phyloP scores from a whole-genome alignment of 2,113 vertebrate genomes.

The Plotosus lineatus region DNA sequence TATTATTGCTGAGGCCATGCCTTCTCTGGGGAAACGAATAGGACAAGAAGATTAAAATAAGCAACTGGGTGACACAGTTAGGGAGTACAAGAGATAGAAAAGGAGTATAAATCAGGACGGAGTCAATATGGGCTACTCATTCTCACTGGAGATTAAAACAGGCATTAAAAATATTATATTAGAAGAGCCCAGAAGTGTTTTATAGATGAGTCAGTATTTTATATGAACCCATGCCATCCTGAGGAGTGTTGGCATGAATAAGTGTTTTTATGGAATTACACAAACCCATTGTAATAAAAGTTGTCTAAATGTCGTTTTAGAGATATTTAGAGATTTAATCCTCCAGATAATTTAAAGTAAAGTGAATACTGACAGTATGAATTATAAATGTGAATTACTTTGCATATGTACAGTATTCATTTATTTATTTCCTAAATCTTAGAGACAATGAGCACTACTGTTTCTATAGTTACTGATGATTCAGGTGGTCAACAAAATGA shows the following conservation, averaged over 20 bases:
- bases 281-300: background rate
- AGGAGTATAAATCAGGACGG: conserved; percentile 45
- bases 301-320: background rate
- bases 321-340: background rate
- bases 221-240: background rate
- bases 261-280: background rate
- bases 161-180: background rate
- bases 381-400: background rate
- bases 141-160: background rate
- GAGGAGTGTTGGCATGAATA: background rate
- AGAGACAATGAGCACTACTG: background rate
- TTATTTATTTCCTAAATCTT: background rate
- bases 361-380: background rate
- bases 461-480: background rate
- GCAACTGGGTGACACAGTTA: conserved; percentile 50
- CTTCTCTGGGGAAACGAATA: background rate
- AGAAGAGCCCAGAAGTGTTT: background rate
- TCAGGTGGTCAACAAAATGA: background rate
- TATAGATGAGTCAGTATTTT: conserved; percentile 21
- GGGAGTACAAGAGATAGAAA: conserved; percentile 31
- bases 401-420: too few species aligned
- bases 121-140: background rate
- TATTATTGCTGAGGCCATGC: conserved; percentile 19
- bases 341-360: background rate
- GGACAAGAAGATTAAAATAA: conserved; percentile 38